Evolutionary conservation across 2,113 vertebrate genomes (phyloP), one percentile per base, ranked within the genome.

Genomic region (Perca schrenkii): DNA sequence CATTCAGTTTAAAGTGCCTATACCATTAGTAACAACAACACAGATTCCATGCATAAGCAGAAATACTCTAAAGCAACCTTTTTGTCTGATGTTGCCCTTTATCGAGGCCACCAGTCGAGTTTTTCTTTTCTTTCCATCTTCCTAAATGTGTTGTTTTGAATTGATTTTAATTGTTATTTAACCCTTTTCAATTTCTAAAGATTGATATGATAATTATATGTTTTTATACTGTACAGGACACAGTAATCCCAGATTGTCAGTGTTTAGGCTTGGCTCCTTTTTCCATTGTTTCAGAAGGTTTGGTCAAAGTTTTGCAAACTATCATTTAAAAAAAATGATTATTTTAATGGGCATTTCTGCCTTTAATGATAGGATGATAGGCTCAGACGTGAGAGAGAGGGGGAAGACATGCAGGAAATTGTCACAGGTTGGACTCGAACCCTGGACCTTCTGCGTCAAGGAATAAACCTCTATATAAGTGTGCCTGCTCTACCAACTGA

Each of bases 21-120:
- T 22, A 31, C 13, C 13, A 62, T 53, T 19, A 25, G 68, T 47
- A 47, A 34, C 11, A 77, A 17, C 63, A 46, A 47, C 17, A 67
- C 60, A 49, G 34, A 75, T 62, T 21, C 28, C 58, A 12, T 49
- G 47, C 1, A 50, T 49, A n/a, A 15, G 31, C 52, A 70, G 43
- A 80, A 31, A 36, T 52, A 40, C 31, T 40, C 31, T 25, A 17
- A 79, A 71, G 49, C 1, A 8, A 34, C 4, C 11, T 19, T 53
- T 69, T 21, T 19, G 52, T 49, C 19, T 36, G 22, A 77, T 34
- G 3, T 6, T n/a, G 52, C 7, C 22, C 8, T 11, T 34, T 12
- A 28, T 13, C 2, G 0, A 43, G 15, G 21, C 3, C 31, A 52
- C 0, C 1, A 36, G 0, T 53, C 36, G 21, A 21, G 8, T 31